Evolutionary conservation across 1,140 invertebrate species (phyloP).

Genomic region (Phortica variegata): DNA sequence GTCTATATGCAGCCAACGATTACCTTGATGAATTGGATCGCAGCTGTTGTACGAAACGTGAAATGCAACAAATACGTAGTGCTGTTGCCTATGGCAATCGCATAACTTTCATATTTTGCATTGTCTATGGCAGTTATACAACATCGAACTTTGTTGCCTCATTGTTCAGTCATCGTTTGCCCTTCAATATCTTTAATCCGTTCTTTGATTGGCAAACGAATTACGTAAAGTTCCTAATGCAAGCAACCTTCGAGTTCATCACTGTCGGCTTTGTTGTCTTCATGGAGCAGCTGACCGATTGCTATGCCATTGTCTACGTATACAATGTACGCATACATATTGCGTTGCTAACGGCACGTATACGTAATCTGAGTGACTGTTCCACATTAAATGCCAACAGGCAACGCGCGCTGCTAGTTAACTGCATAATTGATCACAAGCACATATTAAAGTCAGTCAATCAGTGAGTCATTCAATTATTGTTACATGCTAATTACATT

Average conservation of each 20-base stretch:
- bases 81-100: not conserved
- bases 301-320: not conserved
- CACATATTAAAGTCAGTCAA: not conserved
- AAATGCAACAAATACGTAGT: not conserved
- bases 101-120: not conserved
- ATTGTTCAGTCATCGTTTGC: not conserved
- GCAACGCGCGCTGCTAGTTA: not conserved
- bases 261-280: not conserved
- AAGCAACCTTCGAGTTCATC: not conserved
- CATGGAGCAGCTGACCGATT: not conserved
- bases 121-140: not conserved
- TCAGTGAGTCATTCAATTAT: not conserved
- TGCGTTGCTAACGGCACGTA: not conserved
- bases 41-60: not conserved
- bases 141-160: not conserved
- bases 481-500: not conserved
- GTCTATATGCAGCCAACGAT: not conserved
- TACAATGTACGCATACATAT: not conserved
- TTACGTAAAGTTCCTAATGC: not conserved
- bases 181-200: not conserved
- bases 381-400: not conserved
- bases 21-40: not conserved
- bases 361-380: not conserved
- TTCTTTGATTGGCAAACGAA: not conserved
- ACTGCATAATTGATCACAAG: not conserved